These are phyloP conservation scores for Lasioglossum calceatum DNA, from an alignment of 2,888 invertebrate species.

Conservation along the genomic window DNA sequence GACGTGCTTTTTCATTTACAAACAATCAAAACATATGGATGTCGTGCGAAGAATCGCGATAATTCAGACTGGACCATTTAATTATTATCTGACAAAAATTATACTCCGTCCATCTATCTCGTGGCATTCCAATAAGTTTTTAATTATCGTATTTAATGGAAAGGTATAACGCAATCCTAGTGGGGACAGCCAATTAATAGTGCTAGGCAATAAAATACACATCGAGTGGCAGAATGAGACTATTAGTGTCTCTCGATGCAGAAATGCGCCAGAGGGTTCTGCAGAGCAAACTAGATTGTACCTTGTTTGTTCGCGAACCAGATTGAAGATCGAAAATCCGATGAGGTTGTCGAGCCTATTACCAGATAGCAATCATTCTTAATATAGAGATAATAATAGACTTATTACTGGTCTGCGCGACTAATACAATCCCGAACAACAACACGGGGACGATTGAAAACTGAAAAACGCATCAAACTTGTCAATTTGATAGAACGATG, in stretches of 20 bases:
- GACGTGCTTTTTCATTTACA: not conserved
- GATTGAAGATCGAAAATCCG: slow-evolving; percentile 66
- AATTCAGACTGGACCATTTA: not conserved
- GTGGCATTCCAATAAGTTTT: not conserved
- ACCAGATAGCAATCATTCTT: slow-evolving; percentile 68
- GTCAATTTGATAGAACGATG: not conserved
- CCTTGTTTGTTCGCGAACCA: slow-evolving; percentile 57
- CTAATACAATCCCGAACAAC: slow-evolving; percentile 51
- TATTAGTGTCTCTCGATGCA: slow-evolving; percentile 40
- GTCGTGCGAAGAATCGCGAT: too few relatives aligned
- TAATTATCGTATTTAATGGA: not conserved
- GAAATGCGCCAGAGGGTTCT: slow-evolving; percentile 36
- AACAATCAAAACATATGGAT: not conserved
- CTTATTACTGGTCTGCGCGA: slow-evolving; percentile 66
- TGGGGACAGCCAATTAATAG: slow-evolving; percentile 39
- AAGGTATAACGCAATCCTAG: not conserved
- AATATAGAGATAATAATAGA: slow-evolving; percentile 73
- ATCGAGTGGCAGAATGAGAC: slow-evolving; percentile 26
- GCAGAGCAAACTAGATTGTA: slow-evolving; percentile 56
- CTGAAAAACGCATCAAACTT: not conserved
- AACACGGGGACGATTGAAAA: not conserved
- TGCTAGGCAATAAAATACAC: slow-evolving; percentile 26
- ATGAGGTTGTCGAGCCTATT: slow-evolving; percentile 61
- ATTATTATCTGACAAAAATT: not conserved
- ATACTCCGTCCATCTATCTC: not conserved